These are phyloP conservation scores for Trachymyrmex cornetzi DNA, from an alignment of 1,140 invertebrate species.

Conservation along the genomic window DNA sequence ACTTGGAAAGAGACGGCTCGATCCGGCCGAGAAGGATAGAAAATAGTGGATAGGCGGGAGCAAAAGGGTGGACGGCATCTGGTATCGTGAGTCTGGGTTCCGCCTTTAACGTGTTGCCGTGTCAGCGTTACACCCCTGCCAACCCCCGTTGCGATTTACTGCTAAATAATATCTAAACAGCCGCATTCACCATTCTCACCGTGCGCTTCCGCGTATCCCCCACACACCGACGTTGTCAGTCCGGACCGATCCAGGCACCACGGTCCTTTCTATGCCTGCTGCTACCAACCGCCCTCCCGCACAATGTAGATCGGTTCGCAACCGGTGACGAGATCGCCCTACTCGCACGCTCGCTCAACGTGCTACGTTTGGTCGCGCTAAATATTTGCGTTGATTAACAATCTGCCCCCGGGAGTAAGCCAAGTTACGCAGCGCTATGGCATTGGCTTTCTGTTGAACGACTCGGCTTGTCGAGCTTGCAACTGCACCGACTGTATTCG, in stretches of 20 bases:
- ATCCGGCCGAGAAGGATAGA: conserved; percentile 42
- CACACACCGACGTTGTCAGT: conserved; percentile 38
- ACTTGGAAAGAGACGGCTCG: conserved; percentile 51
- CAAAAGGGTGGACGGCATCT: conserved; percentile 58
- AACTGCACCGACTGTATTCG: conserved; percentile 41
- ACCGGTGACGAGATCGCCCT: conserved; percentile 28
- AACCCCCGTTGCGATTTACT: conserved; percentile 82
- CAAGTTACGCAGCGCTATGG: conserved; percentile 32
- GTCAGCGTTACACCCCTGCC: conserved; percentile 83
- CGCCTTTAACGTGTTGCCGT: conserved; percentile 85
- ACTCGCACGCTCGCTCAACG: conserved; percentile 41
- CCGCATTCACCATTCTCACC: conserved; percentile 62
- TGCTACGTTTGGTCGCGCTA: conserved; percentile 65
- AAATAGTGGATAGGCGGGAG: conserved; percentile 53
- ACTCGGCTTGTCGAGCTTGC: conserved; percentile 29
- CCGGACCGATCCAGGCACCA: conserved; percentile 17
- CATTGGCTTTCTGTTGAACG: conserved; percentile 27
- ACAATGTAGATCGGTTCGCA: conserved; percentile 52
- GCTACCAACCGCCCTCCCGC: conserved; percentile 5
- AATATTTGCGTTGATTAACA: conserved; percentile 80
- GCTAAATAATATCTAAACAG: conserved; percentile 85
- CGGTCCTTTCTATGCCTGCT: conserved; percentile 29
- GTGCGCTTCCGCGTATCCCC: conserved; percentile 34
- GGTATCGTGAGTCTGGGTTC: conserved; percentile 79
- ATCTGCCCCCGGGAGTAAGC: conserved; percentile 49